Evolutionary conservation across 2,888 invertebrate species (phyloP), one percentile per base, ranked within the genome.

Genomic region (Hoplodrina ambigua): DNA sequence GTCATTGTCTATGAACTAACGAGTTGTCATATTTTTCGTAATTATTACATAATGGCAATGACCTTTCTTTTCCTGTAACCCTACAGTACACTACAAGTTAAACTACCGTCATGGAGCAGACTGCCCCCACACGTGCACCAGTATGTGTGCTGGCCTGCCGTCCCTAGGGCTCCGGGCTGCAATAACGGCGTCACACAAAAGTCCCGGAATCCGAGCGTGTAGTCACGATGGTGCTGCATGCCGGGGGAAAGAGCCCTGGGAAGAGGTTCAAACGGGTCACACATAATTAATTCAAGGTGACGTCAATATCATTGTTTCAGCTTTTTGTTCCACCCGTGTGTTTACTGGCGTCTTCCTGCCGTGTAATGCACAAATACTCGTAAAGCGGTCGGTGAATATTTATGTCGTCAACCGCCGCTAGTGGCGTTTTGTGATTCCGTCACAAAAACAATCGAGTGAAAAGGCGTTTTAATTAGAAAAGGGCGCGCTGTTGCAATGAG

Each of bases 251-350:
- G 46, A 46, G 46, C 46, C 46, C 46, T 15, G 46, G 46, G 54
- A 30, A 50, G n/a, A 46, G 54, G 19, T 46, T 25, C 70, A 50
- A 63, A 63, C 71, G 55, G 76, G 71, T 59, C 72, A 69, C 63
- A 66, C 53, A 37, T 69, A 82, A 75, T 80, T 78, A 80, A 83
- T 78, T 66, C 67, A 58, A 57, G 50, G 68, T 72, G 81, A 83
- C 69, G 71, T 78, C 37, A 78, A 69, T 78, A 65, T 59, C 49
- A 83, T 81, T 81, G 78, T 81, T 83, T 77, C 49, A 68, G 59
- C 37, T 63, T 68, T 77, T 78, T 81, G 67, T 75, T 59, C 20
- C 50, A 52, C 15, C 53, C 44, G 25, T 70, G 57, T 56, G 25
- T 25, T 25, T 53, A 20, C n/a, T 19, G 61, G 33, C 50, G 69